Conservation (phyloP, 2,888 invertebrate species). For the Biston stratarius region DNA sequence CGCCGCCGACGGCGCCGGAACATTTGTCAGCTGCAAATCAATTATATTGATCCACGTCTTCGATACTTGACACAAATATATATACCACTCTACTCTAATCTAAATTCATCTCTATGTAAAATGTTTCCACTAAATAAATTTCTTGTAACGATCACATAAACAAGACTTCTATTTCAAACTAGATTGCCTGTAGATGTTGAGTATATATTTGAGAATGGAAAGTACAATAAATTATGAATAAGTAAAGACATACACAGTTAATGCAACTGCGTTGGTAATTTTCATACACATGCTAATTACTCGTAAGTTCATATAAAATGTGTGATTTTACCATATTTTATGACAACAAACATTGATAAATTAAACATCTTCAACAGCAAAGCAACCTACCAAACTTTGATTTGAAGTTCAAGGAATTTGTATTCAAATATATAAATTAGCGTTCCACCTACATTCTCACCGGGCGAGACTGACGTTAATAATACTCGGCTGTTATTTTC, state of each 20-base stretch:
- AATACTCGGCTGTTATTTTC: slow-evolving; percentile 21
- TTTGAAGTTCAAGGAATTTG: slow-evolving; percentile 33
- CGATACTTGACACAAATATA: slow-evolving; percentile 26
- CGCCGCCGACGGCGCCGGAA: slow-evolving; percentile 22
- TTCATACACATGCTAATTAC: slow-evolving; percentile 13
- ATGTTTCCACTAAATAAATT: slow-evolving; percentile 16
- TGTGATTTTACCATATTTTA: slow-evolving; percentile 10
- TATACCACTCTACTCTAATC: slow-evolving; percentile 22
- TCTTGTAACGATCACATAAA: slow-evolving; percentile 13
- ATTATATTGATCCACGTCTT: slow-evolving; percentile 33
- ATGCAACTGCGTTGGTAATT: slow-evolving; percentile 7
- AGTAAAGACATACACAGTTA: slow-evolving; percentile 1
- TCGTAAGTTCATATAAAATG: background rate
- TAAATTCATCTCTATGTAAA: slow-evolving; percentile 20
- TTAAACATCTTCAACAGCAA: slow-evolving; percentile 20
- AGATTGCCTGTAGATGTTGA: background rate
- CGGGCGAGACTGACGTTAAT: slow-evolving; percentile 25
- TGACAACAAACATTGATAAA: slow-evolving; percentile 4
- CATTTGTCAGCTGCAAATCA: slow-evolving; percentile 39
- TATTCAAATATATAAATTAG: slow-evolving; percentile 27
- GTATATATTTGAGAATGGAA: slow-evolving; percentile 1
- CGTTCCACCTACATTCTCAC: slow-evolving; percentile 28
- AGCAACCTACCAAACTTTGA: slow-evolving; percentile 2
- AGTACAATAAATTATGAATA: slow-evolving; percentile 11
- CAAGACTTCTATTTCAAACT: slow-evolving; percentile 11